A percentile compares a stretch with the other conserved stretches of the same genome.
Conservation (phyloP, 2,797 vertebrate genomes). For the Glossophaga mutica region DNA sequence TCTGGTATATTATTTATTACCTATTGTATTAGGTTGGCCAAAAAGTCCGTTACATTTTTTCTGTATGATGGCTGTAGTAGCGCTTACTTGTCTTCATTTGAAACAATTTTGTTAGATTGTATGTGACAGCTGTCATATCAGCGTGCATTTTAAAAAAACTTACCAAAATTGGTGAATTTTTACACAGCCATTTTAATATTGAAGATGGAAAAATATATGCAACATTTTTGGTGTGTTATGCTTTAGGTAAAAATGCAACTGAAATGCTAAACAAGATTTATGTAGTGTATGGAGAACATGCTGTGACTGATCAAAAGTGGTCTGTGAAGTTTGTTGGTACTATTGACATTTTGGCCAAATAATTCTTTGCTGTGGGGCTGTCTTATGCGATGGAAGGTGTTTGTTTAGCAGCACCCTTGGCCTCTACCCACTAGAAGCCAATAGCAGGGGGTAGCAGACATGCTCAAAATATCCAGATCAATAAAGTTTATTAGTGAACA, state of each 20-base stretch:
- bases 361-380: too few relatives aligned
- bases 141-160: background rate
- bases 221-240: background rate
- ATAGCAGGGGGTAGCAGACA: too few relatives aligned
- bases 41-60: background rate
- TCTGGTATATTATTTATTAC: background rate
- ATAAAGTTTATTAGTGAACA: too few relatives aligned
- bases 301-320: too few relatives aligned
- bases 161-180: background rate
- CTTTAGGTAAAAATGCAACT: background rate
- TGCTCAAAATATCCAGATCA: too few relatives aligned
- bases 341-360: too few relatives aligned
- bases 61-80: background rate
- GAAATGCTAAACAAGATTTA: background rate
- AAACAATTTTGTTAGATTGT: background rate
- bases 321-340: too few relatives aligned
- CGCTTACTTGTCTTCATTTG: background rate
- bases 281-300: too few relatives aligned
- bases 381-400: too few relatives aligned
- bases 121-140: background rate
- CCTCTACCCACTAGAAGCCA: too few relatives aligned
- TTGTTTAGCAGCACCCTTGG: too few relatives aligned
- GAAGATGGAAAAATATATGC: background rate
- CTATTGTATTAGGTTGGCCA: background rate
- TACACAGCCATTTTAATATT: background rate